Evolutionary conservation across 2,888 invertebrate species (phyloP).

Genomic region (Trissonchulus sp.): DNA sequence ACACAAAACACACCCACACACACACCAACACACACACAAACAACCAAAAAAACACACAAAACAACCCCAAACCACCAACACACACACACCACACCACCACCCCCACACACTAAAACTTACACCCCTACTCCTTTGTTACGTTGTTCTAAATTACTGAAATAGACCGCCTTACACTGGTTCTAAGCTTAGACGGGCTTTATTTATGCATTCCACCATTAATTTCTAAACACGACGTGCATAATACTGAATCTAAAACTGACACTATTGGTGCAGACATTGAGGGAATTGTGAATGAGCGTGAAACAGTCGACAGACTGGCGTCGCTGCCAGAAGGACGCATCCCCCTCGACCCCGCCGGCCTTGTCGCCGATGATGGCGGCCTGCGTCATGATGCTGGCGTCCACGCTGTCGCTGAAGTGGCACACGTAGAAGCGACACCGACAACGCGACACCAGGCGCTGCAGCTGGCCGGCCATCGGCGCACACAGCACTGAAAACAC

Average conservation of each 20-base stretch:
- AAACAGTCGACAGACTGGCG: slow-evolving; percentile 87
- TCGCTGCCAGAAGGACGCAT: slow-evolving; percentile 67
- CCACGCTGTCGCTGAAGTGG: slow-evolving; percentile 64
- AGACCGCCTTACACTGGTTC: no score
- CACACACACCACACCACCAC: no score
- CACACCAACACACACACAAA: no score
- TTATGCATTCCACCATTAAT: no score
- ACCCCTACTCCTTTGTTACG: no score
- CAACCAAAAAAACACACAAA: no score
- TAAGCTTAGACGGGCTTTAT: no score
- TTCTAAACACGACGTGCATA: no score
- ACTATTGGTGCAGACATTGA: slow-evolving; percentile 80
- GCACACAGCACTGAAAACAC: not conserved
- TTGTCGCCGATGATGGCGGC: slow-evolving; percentile 26
- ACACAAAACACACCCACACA: no score
- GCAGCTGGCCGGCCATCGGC: slow-evolving; percentile 63
- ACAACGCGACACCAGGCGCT: slow-evolving; percentile 92
- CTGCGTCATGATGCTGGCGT: slow-evolving; percentile 52
- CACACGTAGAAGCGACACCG: slow-evolving; percentile 89
- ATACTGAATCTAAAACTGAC: not conserved
- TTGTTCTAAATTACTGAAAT: no score
- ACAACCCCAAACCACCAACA: no score
- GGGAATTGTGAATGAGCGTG: slow-evolving; percentile 93
- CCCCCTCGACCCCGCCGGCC: slow-evolving; percentile 49
- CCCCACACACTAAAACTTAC: no score